A percentile compares a stretch with the other conserved stretches of the same genome.
Conservation (phyloP, 2,113 vertebrate genomes). For the Physeter macrocephalus region DNA sequence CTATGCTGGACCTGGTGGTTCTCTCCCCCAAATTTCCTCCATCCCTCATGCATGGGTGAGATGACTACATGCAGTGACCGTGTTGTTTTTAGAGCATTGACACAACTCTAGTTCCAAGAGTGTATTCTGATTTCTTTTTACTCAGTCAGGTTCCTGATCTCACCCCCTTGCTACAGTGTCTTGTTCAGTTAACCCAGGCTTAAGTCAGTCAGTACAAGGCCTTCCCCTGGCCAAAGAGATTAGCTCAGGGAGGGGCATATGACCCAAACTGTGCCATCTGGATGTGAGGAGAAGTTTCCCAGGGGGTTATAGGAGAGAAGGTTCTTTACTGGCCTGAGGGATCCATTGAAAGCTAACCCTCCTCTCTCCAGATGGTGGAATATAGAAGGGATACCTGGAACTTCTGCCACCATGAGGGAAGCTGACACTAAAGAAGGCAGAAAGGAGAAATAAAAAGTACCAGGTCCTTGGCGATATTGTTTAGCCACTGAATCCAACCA, state of each 20-base stretch:
- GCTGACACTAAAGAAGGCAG: neutral
- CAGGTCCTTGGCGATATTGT: no score
- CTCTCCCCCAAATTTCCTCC: neutral
- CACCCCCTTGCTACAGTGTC: neutral
- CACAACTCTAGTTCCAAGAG: neutral
- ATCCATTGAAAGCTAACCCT: neutral
- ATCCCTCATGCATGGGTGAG: rapidly evolving
- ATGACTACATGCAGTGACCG: rapidly evolving
- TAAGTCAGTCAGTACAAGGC: neutral
- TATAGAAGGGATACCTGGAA: neutral
- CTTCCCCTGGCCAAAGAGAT: neutral
- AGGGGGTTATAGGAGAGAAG: neutral
- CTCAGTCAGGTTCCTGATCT: neutral
- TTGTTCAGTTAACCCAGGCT: neutral
- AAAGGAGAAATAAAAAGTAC: neutral
- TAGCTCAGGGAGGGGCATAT: neutral
- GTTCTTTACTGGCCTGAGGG: neutral
- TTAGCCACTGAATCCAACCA: neutral
- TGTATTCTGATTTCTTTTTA: neutral
- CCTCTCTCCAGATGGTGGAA: neutral
- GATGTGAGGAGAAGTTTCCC: neutral
- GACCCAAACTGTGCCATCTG: neutral
- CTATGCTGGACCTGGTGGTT: neutral
- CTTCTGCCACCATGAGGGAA: neutral
- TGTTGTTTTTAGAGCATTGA: neutral